These are phyloP conservation scores for Lepidurus apus DNA, from an alignment of 1,140 invertebrate genomes.

Conservation along the genomic window DNA sequence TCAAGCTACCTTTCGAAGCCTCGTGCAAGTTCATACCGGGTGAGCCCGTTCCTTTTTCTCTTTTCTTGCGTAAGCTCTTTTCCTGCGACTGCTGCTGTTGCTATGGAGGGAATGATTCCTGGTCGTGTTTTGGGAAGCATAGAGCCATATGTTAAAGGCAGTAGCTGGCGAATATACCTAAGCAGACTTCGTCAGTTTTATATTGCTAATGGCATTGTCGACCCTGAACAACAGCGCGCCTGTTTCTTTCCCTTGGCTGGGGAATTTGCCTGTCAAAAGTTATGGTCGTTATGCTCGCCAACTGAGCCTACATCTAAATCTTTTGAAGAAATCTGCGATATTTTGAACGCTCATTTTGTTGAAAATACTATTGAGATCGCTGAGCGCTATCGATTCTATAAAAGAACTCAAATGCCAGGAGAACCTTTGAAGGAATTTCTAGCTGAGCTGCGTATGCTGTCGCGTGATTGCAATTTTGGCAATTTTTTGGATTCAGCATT, in stretches of 20 bases:
- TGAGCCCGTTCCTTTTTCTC: no score
- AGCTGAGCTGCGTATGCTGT: slow-evolving; percentile 23
- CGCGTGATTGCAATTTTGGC: slow-evolving; percentile 29
- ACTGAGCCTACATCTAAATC: slow-evolving; percentile 19
- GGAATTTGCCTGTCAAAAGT: background rate
- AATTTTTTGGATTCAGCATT: slow-evolving; percentile 5
- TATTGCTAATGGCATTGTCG: background rate
- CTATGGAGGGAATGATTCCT: no score
- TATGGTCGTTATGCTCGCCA: slow-evolving; percentile 28
- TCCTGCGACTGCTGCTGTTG: no score
- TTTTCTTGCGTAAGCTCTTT: no score
- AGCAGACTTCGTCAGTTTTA: no score
- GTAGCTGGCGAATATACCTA: no score
- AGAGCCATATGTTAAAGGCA: no score
- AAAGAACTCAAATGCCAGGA: slow-evolving; percentile 17
- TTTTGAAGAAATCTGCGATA: slow-evolving; percentile 27
- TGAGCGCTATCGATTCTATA: slow-evolving; percentile 31
- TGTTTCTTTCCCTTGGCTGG: background rate
- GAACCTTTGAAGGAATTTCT: slow-evolving; percentile 27
- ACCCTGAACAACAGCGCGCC: background rate
- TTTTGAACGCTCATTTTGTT: slow-evolving; percentile 24
- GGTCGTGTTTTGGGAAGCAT: no score
- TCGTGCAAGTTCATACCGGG: no score
- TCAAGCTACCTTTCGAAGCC: no score
- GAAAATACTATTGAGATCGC: slow-evolving; percentile 30